Conservation (phyloP, 2,888 invertebrate species). For the Sarcophaga carnaria region DNA sequence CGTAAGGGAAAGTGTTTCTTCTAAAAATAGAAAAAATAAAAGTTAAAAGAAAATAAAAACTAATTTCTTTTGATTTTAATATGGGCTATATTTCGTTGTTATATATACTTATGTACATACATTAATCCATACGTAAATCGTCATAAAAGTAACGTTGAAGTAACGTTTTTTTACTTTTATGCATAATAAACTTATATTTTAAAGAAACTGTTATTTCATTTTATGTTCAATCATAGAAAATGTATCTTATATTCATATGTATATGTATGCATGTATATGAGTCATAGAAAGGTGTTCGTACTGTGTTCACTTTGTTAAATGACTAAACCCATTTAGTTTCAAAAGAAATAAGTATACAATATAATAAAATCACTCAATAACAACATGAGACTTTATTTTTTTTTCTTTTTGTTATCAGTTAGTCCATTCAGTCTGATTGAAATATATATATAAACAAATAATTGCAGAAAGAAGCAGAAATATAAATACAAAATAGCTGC, state of each 20-base stretch:
- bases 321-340: slow-evolving; percentile 50
- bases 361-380: slow-evolving; percentile 49
- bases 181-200: too few species aligned
- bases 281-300: slow-evolving; percentile 44
- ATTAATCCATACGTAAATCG: too few species aligned
- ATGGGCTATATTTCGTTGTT: too few species aligned
- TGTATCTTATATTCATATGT: neutral
- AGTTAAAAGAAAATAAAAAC: too few species aligned
- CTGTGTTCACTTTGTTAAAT: slow-evolving; percentile 59
- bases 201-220: too few species aligned
- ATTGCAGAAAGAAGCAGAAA: slow-evolving; percentile 12
- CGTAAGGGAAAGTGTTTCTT: too few species aligned
- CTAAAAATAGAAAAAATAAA: too few species aligned
- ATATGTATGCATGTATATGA: slow-evolving; percentile 24
- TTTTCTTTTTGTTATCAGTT: slow-evolving; percentile 51
- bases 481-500: slow-evolving; percentile 11
- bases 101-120: too few species aligned
- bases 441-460: slow-evolving; percentile 8
- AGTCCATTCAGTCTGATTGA: slow-evolving; percentile 30
- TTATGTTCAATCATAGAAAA: too few species aligned
- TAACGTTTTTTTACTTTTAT: too few species aligned
- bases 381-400: slow-evolving; percentile 49
- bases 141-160: too few species aligned
- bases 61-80: too few species aligned
- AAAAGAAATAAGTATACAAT: slow-evolving; percentile 40